phyloP scores from a whole-genome alignment of 1,140 invertebrate genomes.

The Drosophila bocqueti region DNA sequence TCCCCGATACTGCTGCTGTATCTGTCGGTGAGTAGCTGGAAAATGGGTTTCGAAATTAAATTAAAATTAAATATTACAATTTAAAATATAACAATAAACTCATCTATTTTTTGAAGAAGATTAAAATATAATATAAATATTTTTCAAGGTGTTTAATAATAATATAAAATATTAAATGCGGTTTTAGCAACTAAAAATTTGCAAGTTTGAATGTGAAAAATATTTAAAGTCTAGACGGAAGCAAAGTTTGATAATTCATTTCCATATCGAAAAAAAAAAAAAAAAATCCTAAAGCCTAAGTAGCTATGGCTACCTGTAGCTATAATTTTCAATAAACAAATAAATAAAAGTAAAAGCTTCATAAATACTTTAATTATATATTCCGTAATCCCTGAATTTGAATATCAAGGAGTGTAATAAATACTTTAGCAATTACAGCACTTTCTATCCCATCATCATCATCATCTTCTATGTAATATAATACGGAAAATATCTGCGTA shows the following conservation, averaged over 20 bases:
- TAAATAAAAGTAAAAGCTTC: neutral
- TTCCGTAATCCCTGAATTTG: neutral
- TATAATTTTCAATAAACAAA: too few species aligned
- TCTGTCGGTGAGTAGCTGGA: constrained; percentile 77
- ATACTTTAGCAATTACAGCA: neutral
- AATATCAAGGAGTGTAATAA: neutral
- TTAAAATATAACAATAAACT: neutral
- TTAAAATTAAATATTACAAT: neutral
- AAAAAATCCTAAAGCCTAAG: too few species aligned
- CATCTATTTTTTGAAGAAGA: neutral
- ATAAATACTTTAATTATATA: neutral
- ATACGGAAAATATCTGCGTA: constrained; percentile 45
- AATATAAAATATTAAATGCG: neutral
- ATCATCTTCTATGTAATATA: constrained; percentile 29
- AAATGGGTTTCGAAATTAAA: constrained; percentile 25
- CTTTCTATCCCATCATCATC: neutral
- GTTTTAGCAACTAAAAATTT: neutral
- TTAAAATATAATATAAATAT: neutral
- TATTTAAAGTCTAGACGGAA: neutral
- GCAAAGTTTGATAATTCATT: neutral
- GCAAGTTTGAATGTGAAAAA: neutral
- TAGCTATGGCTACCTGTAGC: too few species aligned
- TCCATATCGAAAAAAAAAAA: neutral
- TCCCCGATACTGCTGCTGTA: constrained; percentile 80
- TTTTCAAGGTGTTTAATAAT: neutral